Conservation (phyloP, 2,113 vertebrate genomes). For the Mus pahari region DNA sequence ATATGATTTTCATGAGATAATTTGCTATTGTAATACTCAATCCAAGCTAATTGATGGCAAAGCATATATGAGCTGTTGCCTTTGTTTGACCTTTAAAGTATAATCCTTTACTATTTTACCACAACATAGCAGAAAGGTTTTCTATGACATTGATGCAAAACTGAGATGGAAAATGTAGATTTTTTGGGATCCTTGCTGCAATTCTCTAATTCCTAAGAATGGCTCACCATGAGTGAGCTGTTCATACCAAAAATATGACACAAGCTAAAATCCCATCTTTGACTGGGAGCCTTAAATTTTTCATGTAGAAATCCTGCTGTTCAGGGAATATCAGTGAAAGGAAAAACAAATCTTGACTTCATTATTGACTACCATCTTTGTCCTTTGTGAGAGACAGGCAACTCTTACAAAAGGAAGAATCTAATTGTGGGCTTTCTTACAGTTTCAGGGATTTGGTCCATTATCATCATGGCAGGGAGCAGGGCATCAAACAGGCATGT, state of each 20-base stretch:
- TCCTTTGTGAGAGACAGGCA: background rate
- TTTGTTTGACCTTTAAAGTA: background rate
- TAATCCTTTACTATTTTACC: background rate
- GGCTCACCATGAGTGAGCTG: background rate
- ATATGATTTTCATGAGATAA: background rate
- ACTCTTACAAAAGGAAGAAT: background rate
- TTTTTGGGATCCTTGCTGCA: background rate
- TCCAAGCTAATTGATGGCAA: background rate
- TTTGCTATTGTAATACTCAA: too few relatives aligned
- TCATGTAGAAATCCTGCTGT: background rate
- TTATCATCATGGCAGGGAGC: background rate
- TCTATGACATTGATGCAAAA: accelerated
- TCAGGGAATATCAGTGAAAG: background rate
- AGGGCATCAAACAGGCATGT: background rate
- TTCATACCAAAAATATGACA: background rate
- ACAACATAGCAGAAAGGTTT: background rate
- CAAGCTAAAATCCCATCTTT: background rate
- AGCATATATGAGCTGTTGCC: background rate
- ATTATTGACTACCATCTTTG: background rate
- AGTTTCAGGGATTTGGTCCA: background rate
- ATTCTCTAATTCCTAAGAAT: background rate
- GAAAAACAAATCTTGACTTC: background rate
- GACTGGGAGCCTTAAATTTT: background rate
- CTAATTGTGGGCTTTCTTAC: background rate
- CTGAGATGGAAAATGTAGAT: background rate